A percentile compares a stretch with the other conserved stretches of the same genome.
Evolutionary conservation across 2,888 invertebrate species (phyloP).

Genomic region (Dryococelus australis): DNA sequence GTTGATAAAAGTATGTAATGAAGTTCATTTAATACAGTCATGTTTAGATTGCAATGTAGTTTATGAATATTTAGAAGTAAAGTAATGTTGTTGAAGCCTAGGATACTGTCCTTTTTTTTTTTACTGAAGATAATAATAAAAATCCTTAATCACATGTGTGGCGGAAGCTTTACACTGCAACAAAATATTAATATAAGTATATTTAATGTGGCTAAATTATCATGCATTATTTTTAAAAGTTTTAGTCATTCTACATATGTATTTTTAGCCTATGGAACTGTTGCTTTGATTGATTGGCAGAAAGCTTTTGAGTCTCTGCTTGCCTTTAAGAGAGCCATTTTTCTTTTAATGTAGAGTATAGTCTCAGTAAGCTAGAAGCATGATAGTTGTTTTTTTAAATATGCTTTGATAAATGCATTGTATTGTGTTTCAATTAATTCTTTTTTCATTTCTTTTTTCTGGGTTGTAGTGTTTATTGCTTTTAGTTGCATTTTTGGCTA

Average conservation of each 20-base stretch:
- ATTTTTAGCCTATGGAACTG: not conserved
- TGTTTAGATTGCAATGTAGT: too few relatives aligned
- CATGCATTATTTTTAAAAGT: too few relatives aligned
- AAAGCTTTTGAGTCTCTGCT: not conserved
- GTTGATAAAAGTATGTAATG: not conserved
- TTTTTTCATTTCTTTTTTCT: conserved; percentile 29
- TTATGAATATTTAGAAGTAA: too few relatives aligned
- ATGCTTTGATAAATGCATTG: not conserved
- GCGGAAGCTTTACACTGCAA: too few relatives aligned
- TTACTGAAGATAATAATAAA: too few relatives aligned
- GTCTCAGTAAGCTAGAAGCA: not conserved
- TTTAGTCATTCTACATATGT: too few relatives aligned
- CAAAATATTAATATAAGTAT: too few relatives aligned
- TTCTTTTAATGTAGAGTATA: not conserved
- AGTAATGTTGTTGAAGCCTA: too few relatives aligned
- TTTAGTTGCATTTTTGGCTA: conserved; percentile 31
- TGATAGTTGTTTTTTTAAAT: not conserved
- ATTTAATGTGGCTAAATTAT: too few relatives aligned
- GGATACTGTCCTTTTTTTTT: too few relatives aligned
- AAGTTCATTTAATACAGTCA: not conserved
- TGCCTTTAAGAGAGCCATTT: too few relatives aligned
- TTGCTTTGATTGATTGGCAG: not conserved
- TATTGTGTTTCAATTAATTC: not conserved
- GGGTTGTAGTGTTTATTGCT: conserved; percentile 13
- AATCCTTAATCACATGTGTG: too few relatives aligned